Conservation (phyloP, 64 coral and sea anemone species). For the Orbicella faveolata region DNA sequence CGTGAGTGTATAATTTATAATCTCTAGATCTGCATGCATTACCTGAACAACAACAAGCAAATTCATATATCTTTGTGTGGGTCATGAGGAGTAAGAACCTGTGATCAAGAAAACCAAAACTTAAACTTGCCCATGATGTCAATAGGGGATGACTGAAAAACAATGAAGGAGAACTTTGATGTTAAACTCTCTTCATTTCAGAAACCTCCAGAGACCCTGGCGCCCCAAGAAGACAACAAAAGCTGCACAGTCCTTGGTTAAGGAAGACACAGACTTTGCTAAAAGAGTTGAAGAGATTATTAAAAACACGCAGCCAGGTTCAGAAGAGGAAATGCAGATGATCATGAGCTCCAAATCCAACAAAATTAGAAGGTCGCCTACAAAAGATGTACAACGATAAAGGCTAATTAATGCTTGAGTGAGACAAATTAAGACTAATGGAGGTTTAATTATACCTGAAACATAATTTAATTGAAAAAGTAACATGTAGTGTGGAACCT, state of each 20-base stretch:
- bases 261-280: conserved; percentile 75
- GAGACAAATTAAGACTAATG: too few relatives aligned
- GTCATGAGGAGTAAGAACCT: too few relatives aligned
- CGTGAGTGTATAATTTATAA: too few relatives aligned
- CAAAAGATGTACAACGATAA: background rate
- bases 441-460: too few relatives aligned
- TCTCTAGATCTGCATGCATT: too few relatives aligned
- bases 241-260: background rate
- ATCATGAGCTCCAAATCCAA: conserved; percentile 60
- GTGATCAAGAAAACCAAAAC: too few relatives aligned
- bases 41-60: too few relatives aligned
- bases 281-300: conserved; percentile 80
- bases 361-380: conserved; percentile 53
- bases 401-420: too few relatives aligned
- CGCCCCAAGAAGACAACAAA: conserved; percentile 39
- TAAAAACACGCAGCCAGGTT: conserved; percentile 68
- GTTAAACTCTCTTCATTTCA: background rate
- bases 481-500: too few relatives aligned
- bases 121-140: too few relatives aligned
- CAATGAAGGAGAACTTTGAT: background rate
- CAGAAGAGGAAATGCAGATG: conserved; percentile 60
- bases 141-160: background rate
- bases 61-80: too few relatives aligned
- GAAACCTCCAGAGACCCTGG: conserved; percentile 72
- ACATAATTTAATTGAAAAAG: too few relatives aligned